Evolutionary conservation across 2,113 vertebrate genomes (phyloP), one percentile per base, ranked within the genome.

Genomic region (Scomber japonicus): DNA sequence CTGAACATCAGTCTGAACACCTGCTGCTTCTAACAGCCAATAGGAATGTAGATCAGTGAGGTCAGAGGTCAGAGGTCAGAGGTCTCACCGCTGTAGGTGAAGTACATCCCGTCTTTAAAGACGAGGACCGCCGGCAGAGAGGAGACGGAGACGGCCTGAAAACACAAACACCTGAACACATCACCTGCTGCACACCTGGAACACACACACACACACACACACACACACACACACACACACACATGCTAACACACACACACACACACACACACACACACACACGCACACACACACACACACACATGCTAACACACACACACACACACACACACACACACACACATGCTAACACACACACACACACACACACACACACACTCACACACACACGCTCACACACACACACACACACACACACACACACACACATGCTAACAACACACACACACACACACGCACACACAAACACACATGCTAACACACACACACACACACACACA

Each of bases 51-150:
- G 35, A 7, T 24, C 57, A 35, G 21, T 21, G 31, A 49, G 45
- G 24, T 51, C 27, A 55, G 6, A 51, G 31, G 24, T 51, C 27
- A 55, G 6, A 51, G 31, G n/a, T 50, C 16, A 49, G 46, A 21
- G 3, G 46, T 92, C 97, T 95, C 89, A 99, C 98, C 96, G 61
- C 96, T 94, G 83, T 97, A 99, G 30, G 95, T 91, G 84, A 96
- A 95, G 70, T 94, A 97, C 15, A 94, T 96, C 44, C 94, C 96
- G 50, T 99, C 98, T 94, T 99, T 99, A 89, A 99, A 97, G 73
- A 99, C 96, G 45, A 96, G 83, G 30, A 99, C 95, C n/a, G 96
- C 95, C 0, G 98, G 98, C 61, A 97, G 88, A 59, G 96, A 96
- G 44, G 95, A 89, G 9, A 97, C 78, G 0, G 89, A 93, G 57